Percentiles rank a stretch among this genome's conserved stretches.
These are phyloP conservation scores for Cyprinodon brontotheroides DNA, from an alignment of 2,113 vertebrate genomes.

Conservation along the genomic window DNA sequence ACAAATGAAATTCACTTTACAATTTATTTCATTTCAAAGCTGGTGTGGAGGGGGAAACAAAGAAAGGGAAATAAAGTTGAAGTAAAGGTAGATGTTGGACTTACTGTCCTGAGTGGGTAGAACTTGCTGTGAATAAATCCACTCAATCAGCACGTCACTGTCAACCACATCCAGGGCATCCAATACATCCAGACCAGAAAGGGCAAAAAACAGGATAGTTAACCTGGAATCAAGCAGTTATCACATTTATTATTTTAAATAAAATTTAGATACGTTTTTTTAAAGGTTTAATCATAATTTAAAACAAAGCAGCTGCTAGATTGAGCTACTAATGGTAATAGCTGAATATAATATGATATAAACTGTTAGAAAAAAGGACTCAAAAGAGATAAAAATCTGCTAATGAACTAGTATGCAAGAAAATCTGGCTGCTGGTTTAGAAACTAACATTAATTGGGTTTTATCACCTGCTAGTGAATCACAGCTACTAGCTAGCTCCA, in stretches of 20 bases:
- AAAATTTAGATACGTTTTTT: neutral
- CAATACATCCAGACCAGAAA: slow-evolving; percentile 96
- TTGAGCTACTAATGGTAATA: neutral
- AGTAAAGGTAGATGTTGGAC: slow-evolving; percentile 63
- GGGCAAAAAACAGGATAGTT: slow-evolving; percentile 94
- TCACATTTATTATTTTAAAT: neutral
- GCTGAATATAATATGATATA: neutral
- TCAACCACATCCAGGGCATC: slow-evolving; percentile 94
- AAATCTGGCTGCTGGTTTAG: neutral
- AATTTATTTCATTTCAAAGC: neutral
- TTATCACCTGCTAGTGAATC: neutral
- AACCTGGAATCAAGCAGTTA: slow-evolving; percentile 79
- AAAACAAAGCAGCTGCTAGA: neutral
- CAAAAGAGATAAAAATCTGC: neutral
- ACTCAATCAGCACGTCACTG: slow-evolving; percentile 90
- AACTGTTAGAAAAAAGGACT: neutral
- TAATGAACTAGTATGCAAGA: neutral
- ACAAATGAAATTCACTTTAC: neutral
- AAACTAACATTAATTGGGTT: neutral
- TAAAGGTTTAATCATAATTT: neutral
- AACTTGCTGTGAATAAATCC: slow-evolving; percentile 98
- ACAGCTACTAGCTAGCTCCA: slow-evolving; percentile 27
- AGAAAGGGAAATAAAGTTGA: neutral
- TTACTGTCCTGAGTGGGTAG: slow-evolving; percentile 96
- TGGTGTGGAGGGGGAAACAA: neutral